phyloP scores from a whole-genome alignment of 2,113 vertebrate genomes.

The Sander vitreus region DNA sequence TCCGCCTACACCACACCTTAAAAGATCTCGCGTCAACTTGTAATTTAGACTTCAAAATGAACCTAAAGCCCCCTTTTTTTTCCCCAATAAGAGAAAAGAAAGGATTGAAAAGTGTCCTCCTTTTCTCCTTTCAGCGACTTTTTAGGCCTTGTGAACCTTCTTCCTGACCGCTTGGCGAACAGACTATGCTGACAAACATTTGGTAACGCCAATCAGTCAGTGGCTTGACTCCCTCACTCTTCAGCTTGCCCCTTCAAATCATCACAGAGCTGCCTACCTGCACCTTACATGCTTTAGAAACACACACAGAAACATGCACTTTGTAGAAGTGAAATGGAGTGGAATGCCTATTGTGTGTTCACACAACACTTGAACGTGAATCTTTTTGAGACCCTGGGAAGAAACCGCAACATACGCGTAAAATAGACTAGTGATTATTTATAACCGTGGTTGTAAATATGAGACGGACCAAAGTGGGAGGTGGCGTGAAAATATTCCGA shows the following conservation, averaged over 20 bases:
- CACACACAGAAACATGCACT: constrained; percentile 53
- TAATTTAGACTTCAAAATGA: constrained; percentile 18
- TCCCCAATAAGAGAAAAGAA: neutral
- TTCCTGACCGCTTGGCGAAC: neutral
- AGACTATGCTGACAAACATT: neutral
- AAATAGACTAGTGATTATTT: constrained; percentile 31
- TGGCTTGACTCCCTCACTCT: constrained; percentile 14
- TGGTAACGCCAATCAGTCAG: neutral
- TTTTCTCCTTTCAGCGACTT: neutral
- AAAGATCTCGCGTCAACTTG: constrained; percentile 3
- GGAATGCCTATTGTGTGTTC: constrained; percentile 37
- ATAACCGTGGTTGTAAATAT: constrained; percentile 63
- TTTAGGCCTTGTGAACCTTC: constrained; percentile 9
- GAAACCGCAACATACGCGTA: neutral
- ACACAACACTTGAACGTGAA: constrained; percentile 7
- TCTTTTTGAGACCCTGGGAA: constrained; percentile 28
- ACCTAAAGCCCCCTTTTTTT: neutral
- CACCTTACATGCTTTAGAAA: constrained; percentile 67
- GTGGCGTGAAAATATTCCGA: constrained; percentile 33
- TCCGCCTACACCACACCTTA: constrained; percentile 4
- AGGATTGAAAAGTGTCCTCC: neutral
- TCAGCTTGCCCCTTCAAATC: constrained; percentile 62
- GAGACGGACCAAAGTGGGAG: constrained; percentile 59
- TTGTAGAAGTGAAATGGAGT: constrained; percentile 24
- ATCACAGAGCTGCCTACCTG: constrained; percentile 83